Base-by-base conservation (phyloP, 2,797 vertebrate genomes). In the Betta splendens region DNA sequence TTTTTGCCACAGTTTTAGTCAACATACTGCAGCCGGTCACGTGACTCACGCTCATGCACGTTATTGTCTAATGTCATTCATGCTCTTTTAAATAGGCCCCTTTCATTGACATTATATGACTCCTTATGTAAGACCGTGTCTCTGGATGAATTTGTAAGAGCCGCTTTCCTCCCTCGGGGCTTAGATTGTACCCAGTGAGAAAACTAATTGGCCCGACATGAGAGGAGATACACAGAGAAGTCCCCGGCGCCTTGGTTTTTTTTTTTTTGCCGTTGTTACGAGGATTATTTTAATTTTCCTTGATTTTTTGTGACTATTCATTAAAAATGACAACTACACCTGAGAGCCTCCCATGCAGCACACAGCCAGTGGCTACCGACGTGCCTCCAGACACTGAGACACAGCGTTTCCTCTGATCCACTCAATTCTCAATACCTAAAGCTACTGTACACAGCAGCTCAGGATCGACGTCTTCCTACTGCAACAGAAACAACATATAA, bases 91-190 rank as follows among this genome's bases (percentile, higher is more conserved):
- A 75, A 77, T 65, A 51, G 67, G 62, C 43, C 53, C 42, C 72
- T 81, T 85, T 82, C 89, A 87, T 81, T 91, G 85, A 87, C 87
- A 85, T 89, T 88, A 84, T 76, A 72, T 20, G 67, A 80, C 74
- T 79, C 64, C 70, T 92, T 92, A 91, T 49, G 61, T 90, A 91
- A 91, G 79, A 72, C 65, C 79, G 64, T 75, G 74, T 78, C 77
- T 75, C 66, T 79, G 76, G 64, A 69, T 80, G 81, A 79, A 79
- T 84, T 77, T 79, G 77, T 79, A 70, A 78, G 76, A 87, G 77
- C 58, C 26, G 70, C 58, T 72, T 65, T 56, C 58, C 51, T 46
- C 81, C 89, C 77, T 60, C 47, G 40, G 86, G 89, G 85, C 79
- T 71, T 40, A 72, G 51, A 79, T 81, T 87, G 81, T 79, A 75